A percentile compares a stretch with the other conserved stretches of the same genome.
phyloP scores from a whole-genome alignment of 2,888 invertebrate species.

The Drosophila birchii region DNA sequence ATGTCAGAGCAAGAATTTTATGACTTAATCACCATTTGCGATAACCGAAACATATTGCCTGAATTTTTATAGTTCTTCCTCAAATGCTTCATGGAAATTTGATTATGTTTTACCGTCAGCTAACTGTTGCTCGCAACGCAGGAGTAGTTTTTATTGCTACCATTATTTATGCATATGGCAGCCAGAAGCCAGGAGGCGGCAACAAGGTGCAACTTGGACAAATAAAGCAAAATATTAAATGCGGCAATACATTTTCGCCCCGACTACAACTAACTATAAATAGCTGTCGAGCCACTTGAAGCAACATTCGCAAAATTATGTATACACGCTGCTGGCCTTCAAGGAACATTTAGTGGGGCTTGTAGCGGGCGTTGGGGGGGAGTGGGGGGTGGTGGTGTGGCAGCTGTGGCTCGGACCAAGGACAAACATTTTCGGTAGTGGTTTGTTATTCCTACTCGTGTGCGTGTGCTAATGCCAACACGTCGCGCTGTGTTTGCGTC shows the following conservation, averaged over 20 bases:
- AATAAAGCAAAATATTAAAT: constrained; percentile 35
- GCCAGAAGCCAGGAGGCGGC: constrained; percentile 2
- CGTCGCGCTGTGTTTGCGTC: constrained; percentile 54
- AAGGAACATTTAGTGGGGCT: constrained; percentile 6
- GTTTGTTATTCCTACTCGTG: constrained; percentile 44
- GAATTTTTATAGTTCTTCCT: constrained; percentile 2
- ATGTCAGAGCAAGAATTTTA: not conserved
- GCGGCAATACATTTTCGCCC: constrained; percentile 36
- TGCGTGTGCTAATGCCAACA: constrained; percentile 65
- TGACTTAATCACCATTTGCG: not conserved
- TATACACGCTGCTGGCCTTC: constrained; percentile 18
- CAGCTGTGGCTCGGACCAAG: constrained; percentile 34
- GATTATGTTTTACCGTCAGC: constrained; percentile 3
- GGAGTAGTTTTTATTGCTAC: constrained; percentile 9
- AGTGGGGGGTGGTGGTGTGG: not conserved
- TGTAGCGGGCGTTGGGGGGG: not conserved
- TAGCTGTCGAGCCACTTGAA: constrained; percentile 50
- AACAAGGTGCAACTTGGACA: constrained; percentile 7
- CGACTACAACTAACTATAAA: constrained; percentile 32
- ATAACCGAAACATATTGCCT: not conserved
- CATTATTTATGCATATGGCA: constrained; percentile 32
- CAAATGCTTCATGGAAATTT: constrained; percentile 4
- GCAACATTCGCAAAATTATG: constrained; percentile 50
- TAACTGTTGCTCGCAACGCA: constrained; percentile 2
- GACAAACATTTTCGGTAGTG: constrained; percentile 44